Percentiles rank a stretch among this genome's conserved stretches.
phyloP scores from a whole-genome alignment of 2,797 vertebrate species.

The Melanotaenia parkinsoni region DNA sequence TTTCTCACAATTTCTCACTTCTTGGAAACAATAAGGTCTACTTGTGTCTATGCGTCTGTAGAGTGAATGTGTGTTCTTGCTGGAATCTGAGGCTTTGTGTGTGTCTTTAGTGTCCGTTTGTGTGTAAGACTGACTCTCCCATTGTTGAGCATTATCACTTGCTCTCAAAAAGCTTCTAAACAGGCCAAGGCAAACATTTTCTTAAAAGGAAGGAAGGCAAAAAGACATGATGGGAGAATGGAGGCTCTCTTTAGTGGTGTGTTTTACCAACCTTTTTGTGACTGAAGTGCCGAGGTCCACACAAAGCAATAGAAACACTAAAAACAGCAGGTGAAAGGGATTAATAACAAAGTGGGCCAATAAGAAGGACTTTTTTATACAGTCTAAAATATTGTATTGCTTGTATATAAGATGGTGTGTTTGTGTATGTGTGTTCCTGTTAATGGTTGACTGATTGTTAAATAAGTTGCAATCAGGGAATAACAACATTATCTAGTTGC shows the following conservation, averaged over 20 bases:
- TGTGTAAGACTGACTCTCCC: constrained; percentile 43
- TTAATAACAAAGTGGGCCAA: constrained; percentile 14
- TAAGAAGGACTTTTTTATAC: constrained; percentile 12
- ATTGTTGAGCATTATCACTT: constrained; percentile 54
- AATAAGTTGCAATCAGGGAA: constrained; percentile 71
- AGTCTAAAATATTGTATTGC: constrained; percentile 2
- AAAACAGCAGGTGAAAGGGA: constrained; percentile 21
- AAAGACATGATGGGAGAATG: constrained; percentile 40
- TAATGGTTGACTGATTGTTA: constrained; percentile 70
- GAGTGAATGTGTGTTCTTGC: constrained; percentile 39
- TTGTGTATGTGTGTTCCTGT: constrained; percentile 25
- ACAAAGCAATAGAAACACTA: constrained; percentile 30
- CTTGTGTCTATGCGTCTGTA: constrained; percentile 7
- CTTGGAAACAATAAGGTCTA: constrained; percentile 32
- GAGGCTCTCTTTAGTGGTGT: constrained; percentile 30
- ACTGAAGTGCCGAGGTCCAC: constrained; percentile 54
- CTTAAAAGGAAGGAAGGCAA: constrained; percentile 53
- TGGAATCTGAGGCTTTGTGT: constrained; percentile 23
- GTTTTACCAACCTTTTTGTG: constrained; percentile 22
- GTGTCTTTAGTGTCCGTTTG: constrained; percentile 27
- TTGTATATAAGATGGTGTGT: constrained; percentile 1
- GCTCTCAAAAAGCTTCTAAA: constrained; percentile 52
- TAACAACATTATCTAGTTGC: constrained; percentile 67
- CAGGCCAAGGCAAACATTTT: constrained; percentile 64
- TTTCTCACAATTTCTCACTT: constrained; percentile 33